Evolutionary conservation across 2,113 vertebrate genomes (phyloP).

Genomic region (Brachyistius frenatus): DNA sequence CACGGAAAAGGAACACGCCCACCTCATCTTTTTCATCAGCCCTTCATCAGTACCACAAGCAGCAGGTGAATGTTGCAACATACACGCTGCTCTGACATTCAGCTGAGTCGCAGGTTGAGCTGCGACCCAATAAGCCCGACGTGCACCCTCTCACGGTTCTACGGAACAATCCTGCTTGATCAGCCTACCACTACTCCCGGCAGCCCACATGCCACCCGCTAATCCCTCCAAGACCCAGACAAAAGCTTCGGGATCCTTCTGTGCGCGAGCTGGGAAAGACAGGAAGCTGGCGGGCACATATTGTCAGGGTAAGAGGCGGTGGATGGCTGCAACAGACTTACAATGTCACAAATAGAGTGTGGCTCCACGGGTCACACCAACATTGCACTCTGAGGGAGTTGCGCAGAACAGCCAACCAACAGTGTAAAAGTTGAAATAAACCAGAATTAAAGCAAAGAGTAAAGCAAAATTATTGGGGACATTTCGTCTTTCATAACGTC

Average conservation of each 20-base stretch:
- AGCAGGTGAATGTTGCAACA: not conserved
- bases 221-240: constrained; percentile 57
- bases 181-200: constrained; percentile 44
- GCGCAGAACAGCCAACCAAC: too few relatives aligned
- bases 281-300: constrained; percentile 53
- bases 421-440: not conserved
- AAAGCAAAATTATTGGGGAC: not conserved
- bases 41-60: not conserved
- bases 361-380: constrained; percentile 7
- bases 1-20: constrained; percentile 15
- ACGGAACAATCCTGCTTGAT: not conserved
- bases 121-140: not conserved
- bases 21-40: constrained; percentile 45
- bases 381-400: too few relatives aligned
- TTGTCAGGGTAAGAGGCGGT: constrained; percentile 29
- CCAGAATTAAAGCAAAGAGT: not conserved
- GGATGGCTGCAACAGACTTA: constrained; percentile 33
- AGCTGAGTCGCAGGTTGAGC: not conserved
- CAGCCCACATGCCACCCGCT: constrained; percentile 58
- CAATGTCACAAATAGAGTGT: constrained; percentile 30
- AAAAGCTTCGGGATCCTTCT: constrained; percentile 59
- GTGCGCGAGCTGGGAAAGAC: constrained; percentile 47
- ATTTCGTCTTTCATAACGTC: not conserved
- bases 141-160: not conserved
- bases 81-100: not conserved